These are phyloP conservation scores for Holothuria leucospilota DNA, from an alignment of 53 echinoderm and acorn worm genomes.

Conservation along the genomic window DNA sequence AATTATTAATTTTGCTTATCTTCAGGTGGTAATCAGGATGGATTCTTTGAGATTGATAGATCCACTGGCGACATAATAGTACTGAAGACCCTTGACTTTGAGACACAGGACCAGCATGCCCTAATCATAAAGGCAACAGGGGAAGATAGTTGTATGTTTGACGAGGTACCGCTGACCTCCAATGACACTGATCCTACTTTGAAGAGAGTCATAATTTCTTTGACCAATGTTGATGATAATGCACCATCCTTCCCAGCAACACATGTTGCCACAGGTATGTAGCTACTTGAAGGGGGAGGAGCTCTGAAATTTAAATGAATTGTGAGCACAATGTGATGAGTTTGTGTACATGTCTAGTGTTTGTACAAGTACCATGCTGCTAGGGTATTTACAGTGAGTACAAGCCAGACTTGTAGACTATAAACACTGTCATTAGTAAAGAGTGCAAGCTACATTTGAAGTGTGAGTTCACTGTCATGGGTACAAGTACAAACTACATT, in stretches of 20 bases:
- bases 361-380: no score
- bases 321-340: no score
- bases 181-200: not conserved
- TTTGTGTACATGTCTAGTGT: no score
- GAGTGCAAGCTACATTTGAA: no score
- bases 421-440: no score
- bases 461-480: no score
- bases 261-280: not conserved
- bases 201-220: constrained; percentile 6
- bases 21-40: constrained; percentile 15
- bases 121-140: not conserved
- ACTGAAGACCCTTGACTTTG: not conserved
- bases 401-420: no score
- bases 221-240: constrained; percentile 23
- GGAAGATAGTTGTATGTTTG: not conserved
- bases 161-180: not conserved
- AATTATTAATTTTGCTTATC: not conserved
- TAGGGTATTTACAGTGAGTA: no score
- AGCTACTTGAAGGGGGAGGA: no score
- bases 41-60: not conserved
- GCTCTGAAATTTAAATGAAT: no score
- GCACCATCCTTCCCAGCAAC: not conserved
- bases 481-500: no score
- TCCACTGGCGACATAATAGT: not conserved
- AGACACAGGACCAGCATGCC: not conserved